These are phyloP conservation scores for Odontomachus brunneus DNA, from an alignment of 1,140 invertebrate species.

Conservation along the genomic window DNA sequence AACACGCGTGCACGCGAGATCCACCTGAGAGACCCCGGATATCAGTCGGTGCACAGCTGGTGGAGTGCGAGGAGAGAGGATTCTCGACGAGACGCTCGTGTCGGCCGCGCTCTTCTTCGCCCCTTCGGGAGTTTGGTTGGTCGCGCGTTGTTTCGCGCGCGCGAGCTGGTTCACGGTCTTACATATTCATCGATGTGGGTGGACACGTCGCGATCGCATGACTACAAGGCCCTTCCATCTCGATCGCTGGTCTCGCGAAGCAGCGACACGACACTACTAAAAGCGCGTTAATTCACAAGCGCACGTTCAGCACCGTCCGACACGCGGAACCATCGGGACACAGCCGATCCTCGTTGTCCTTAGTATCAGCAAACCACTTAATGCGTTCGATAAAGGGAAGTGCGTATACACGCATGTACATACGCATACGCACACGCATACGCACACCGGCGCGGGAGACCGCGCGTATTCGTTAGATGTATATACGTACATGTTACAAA, in stretches of 20 bases:
- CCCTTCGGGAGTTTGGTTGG: neutral
- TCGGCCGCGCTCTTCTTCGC: neutral
- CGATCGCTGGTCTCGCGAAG: slow-evolving; percentile 13
- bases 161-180: neutral
- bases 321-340: slow-evolving; percentile 20
- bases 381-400: slow-evolving; percentile 61
- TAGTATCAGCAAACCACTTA: slow-evolving; percentile 16
- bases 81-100: neutral
- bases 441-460: slow-evolving; percentile 39
- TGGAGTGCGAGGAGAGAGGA: no score
- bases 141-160: neutral
- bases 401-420: slow-evolving; percentile 42
- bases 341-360: neutral
- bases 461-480: slow-evolving; percentile 31
- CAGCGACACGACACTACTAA: slow-evolving; percentile 9
- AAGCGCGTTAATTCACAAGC: slow-evolving; percentile 16
- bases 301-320: slow-evolving; percentile 51
- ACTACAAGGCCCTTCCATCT: neutral
- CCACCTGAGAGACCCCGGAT: no score
- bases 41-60: no score
- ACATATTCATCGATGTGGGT: slow-evolving; percentile 11
- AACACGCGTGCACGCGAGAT: slow-evolving; percentile 11
- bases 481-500: slow-evolving; percentile 45
- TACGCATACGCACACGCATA: slow-evolving; percentile 51
- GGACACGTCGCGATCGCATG: neutral